phyloP scores from a whole-genome alignment of 2,888 invertebrate species.

The Eupithecia tripunctaria region DNA sequence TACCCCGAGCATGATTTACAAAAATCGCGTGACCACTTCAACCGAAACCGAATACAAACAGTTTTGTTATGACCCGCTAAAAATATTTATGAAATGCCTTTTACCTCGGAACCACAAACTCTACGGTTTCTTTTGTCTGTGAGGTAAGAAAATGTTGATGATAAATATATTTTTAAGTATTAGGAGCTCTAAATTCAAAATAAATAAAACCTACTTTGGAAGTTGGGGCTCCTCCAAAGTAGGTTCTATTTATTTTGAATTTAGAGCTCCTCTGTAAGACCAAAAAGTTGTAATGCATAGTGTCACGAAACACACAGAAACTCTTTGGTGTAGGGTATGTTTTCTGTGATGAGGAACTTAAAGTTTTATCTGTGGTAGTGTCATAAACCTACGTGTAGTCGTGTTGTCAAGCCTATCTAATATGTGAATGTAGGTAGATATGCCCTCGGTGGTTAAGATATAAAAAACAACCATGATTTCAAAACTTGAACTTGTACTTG shows the following conservation, averaged over 20 bases:
- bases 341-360: not conserved
- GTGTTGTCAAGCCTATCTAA: too few relatives aligned
- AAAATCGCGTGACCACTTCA: slow-evolving; percentile 34
- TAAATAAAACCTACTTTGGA: too few relatives aligned
- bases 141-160: not conserved
- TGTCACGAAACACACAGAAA: not conserved
- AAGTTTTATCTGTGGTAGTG: not conserved
- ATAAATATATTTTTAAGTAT: too few relatives aligned
- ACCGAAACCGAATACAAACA: slow-evolving; percentile 35
- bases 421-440: too few relatives aligned
- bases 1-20: slow-evolving; percentile 30
- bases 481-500: not conserved
- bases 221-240: not conserved
- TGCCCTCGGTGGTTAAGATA: not conserved
- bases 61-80: slow-evolving; percentile 33
- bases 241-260: not conserved
- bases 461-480: not conserved
- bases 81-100: slow-evolving; percentile 32
- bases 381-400: too few relatives aligned
- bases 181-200: too few relatives aligned
- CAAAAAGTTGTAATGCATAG: not conserved
- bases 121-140: not conserved
- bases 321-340: not conserved
- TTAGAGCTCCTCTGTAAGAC: not conserved
- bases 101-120: slow-evolving; percentile 20